These are phyloP conservation scores for Malachius bipustulatus DNA, from an alignment of 2,888 invertebrate species.

Conservation along the genomic window DNA sequence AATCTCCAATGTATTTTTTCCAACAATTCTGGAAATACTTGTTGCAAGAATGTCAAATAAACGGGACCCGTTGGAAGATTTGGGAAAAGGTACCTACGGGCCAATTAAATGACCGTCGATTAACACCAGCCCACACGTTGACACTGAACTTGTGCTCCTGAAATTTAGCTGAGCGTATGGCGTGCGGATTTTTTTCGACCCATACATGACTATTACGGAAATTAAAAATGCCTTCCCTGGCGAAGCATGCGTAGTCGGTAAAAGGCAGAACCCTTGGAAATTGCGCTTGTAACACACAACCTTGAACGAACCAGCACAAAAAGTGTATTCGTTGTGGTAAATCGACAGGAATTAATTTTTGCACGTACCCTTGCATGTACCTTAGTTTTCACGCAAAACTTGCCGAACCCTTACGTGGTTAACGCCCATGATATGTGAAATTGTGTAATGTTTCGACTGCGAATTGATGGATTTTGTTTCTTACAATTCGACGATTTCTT, in stretches of 20 bases:
- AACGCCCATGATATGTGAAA: no score
- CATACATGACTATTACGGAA: slow-evolving; percentile 2
- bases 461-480: no score
- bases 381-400: no score
- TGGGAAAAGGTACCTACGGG: slow-evolving; percentile 3
- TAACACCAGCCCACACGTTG: slow-evolving; percentile 3
- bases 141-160: slow-evolving; percentile 3
- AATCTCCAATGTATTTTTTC: slow-evolving; percentile 3
- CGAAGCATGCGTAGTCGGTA: background rate
- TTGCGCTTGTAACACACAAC: slow-evolving; percentile 1
- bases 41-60: slow-evolving; percentile 2
- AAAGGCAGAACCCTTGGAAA: background rate
- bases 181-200: slow-evolving; percentile 3
- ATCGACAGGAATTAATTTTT: background rate
- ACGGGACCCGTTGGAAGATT: background rate
- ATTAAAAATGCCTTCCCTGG: slow-evolving; percentile 1
- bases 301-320: slow-evolving; percentile 1
- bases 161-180: slow-evolving; percentile 1
- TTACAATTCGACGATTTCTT: no score
- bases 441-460: no score
- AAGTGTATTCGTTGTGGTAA: slow-evolving; percentile 1
- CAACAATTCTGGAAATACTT: slow-evolving; percentile 2
- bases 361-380: no score
- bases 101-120: background rate
- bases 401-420: no score